Conservation (phyloP, 2,113 vertebrate genomes). For the Bombycilla garrulus region DNA sequence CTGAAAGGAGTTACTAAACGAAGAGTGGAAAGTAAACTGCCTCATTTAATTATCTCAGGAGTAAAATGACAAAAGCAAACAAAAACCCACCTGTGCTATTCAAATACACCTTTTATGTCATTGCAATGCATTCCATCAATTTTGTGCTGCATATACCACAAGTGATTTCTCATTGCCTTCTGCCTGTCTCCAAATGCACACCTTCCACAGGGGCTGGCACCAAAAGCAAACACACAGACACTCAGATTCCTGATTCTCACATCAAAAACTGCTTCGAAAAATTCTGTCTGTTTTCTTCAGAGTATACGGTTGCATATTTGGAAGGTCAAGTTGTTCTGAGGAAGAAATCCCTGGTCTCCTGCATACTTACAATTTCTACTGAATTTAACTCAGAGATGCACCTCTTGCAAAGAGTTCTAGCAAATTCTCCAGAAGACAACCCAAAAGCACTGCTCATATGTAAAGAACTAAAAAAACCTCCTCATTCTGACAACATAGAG, state of each 20-base stretch:
- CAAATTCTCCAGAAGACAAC: background rate
- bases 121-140: background rate
- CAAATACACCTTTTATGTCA: background rate
- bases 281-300: background rate
- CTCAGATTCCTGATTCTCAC: background rate
- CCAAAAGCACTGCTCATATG: background rate
- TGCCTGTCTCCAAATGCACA: background rate
- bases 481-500: background rate
- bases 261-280: background rate
- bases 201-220: background rate
- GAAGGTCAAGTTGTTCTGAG: background rate
- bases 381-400: background rate
- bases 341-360: background rate
- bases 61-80: background rate
- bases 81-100: slow-evolving; percentile 28
- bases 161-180: background rate
- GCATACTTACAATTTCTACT: background rate
- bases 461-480: background rate
- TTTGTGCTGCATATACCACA: background rate
- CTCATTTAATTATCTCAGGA: background rate
- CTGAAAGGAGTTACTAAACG: background rate
- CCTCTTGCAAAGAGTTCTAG: background rate
- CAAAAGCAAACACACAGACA: background rate
- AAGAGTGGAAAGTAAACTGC: background rate
- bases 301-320: background rate